These are phyloP conservation scores for Daubentonia madagascariensis DNA, from an alignment of 2,113 vertebrate genomes.

Conservation along the genomic window DNA sequence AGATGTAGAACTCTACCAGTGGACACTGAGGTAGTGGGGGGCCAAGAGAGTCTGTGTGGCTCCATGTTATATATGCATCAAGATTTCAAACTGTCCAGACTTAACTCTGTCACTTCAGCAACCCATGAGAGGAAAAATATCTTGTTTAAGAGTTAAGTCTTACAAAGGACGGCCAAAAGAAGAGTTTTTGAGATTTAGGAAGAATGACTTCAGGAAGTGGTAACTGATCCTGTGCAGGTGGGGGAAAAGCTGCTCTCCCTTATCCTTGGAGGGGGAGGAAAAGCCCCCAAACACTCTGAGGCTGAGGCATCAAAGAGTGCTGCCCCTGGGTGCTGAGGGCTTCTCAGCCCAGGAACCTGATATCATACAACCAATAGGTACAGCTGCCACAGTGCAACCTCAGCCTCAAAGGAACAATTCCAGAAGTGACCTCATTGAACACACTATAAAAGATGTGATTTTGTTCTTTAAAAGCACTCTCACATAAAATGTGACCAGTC, in stretches of 20 bases:
- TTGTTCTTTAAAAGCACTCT: not conserved
- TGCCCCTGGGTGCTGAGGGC: not conserved
- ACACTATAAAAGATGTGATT: not conserved
- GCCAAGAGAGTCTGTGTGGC: not conserved
- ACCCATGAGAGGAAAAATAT: not conserved
- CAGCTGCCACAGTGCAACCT: not conserved
- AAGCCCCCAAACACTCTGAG: not conserved
- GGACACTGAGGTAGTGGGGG: not conserved
- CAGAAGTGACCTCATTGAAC: not conserved
- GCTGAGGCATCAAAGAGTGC: too few relatives aligned
- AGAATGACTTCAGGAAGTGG: not conserved
- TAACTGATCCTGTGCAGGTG: not conserved
- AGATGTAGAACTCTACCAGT: not conserved
- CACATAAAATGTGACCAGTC: not conserved
- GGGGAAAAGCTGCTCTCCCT: not conserved
- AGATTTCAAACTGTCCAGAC: not conserved
- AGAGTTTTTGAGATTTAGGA: not conserved
- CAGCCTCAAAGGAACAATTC: not conserved
- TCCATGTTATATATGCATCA: not conserved
- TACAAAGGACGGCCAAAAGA: not conserved
- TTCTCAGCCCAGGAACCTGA: not conserved
- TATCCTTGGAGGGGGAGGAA: not conserved
- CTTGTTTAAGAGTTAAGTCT: not conserved
- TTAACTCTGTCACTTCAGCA: not conserved
- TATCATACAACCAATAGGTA: accelerated